phyloP scores from a whole-genome alignment of 2,888 invertebrate species.

The Brachyopa scutellaris region DNA sequence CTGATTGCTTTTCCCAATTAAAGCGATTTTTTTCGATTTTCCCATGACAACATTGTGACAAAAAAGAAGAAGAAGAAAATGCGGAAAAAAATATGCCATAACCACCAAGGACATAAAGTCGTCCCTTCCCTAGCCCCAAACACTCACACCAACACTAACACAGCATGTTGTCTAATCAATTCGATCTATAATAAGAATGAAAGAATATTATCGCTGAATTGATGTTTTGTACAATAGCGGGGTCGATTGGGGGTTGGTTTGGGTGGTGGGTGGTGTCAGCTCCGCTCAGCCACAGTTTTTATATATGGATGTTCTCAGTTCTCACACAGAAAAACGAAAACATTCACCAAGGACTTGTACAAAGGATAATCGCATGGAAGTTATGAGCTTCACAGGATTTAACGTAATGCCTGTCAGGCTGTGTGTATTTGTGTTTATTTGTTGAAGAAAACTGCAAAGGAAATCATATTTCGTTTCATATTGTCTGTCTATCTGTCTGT shows the following conservation, averaged over 20 bases:
- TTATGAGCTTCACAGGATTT: constrained; percentile 55
- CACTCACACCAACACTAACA: background rate
- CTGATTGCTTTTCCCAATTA: constrained; percentile 52
- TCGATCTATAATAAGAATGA: constrained; percentile 57
- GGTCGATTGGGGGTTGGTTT: constrained; percentile 3
- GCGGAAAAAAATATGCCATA: constrained; percentile 26
- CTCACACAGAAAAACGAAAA: too few species aligned
- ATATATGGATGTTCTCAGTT: too few species aligned
- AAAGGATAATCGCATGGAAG: constrained; percentile 68
- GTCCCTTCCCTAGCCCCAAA: background rate
- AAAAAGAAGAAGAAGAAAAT: constrained; percentile 28
- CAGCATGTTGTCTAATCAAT: constrained; percentile 63
- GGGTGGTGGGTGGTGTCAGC: background rate
- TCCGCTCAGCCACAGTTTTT: constrained; percentile 10
- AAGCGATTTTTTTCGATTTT: constrained; percentile 27
- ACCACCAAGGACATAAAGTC: constrained; percentile 39
- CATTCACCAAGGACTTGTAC: constrained; percentile 39
- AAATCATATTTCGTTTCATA: background rate
- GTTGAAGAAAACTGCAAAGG: constrained; percentile 9
- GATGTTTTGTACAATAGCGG: constrained; percentile 57
- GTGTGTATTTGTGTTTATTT: constrained; percentile 7
- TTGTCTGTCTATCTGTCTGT: constrained; percentile 1
- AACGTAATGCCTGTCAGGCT: constrained; percentile 41
- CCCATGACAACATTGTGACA: constrained; percentile 38
- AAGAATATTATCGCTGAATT: constrained; percentile 63